Base-by-base conservation (phyloP, 2,113 vertebrate genomes). In the Neotoma lepida region DNA sequence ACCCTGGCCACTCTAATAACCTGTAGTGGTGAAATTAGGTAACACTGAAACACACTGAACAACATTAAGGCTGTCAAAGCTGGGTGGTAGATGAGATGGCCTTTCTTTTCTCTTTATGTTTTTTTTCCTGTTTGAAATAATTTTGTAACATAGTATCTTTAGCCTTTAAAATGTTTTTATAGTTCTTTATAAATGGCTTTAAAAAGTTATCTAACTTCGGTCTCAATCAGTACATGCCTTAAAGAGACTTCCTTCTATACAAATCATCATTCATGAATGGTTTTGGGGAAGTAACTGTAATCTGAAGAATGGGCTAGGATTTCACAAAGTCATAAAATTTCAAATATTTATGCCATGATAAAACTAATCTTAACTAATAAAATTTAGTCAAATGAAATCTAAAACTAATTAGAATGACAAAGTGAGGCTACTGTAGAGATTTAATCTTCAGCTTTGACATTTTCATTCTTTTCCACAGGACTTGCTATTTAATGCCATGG, bases 401-500 rank as follows among this genome's bases (percentile, higher is more conserved):
- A 85, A 91, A 90, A 30, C 74, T 86, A 88, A 49, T 74, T 93
- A 89, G 28, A 35, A 46, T 51, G 30, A 30, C 86, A 90, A 84
- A n/a, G 66, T 74, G 77, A 93, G 58, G 15, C 78, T 64, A 84
- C 64, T 85, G 6, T 44, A 86, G 68, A 96, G 91, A 87, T 70
- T 44, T 28, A 84, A 70, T 78, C 44, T 78, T 93, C 80, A 89
- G 41, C 28, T 87, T 51, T 88, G 88, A 54, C 85, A 85, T 76
- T 92, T 94, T 91, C 54, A 86, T 88, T 94, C 46, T 78, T 94
- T 90, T 95, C 73, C 44, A 24, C 20, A 82, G 28, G 28, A 54
- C 84, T 51, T 91, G 15, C 80, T 93, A 61, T 33, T 77, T 93
- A 91, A 85, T 35, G 80, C 46, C 8, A 63, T 17, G 61, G 49